Conservation (phyloP, 2,797 vertebrate species). For the Merluccius polli region DNA sequence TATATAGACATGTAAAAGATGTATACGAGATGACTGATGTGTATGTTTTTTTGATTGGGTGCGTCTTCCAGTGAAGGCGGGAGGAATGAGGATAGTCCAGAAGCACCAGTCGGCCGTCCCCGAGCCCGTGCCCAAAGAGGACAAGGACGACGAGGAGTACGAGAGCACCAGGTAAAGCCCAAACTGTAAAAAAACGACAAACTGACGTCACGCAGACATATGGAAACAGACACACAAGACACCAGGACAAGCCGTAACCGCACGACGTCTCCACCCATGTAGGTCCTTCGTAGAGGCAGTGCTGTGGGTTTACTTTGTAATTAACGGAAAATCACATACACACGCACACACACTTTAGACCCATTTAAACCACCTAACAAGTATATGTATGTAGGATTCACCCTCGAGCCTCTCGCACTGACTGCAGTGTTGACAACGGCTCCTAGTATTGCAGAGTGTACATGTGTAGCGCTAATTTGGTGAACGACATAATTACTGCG, state of each 20-base stretch:
- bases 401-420: constrained; percentile 7
- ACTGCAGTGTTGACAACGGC: constrained; percentile 13
- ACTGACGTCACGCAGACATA: not conserved
- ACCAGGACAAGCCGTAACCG: no score
- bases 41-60: not conserved
- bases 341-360: constrained; percentile 6
- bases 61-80: constrained; percentile 86
- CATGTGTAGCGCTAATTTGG: constrained; percentile 40
- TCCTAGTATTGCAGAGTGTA: constrained; percentile 18
- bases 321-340: not conserved
- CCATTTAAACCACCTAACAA: not conserved
- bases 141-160: constrained; percentile 86
- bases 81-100: constrained; percentile 97
- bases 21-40: not conserved
- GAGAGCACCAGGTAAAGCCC: constrained; percentile 83
- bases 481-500: constrained; percentile 55
- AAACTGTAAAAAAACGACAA: not conserved
- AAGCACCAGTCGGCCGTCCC: constrained; percentile 80
- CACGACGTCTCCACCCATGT: not conserved
- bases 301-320: not conserved
- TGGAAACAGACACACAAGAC: not conserved
- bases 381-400: constrained; percentile 24
- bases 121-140: constrained; percentile 71
- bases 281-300: not conserved
- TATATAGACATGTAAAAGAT: no score